Evolutionary conservation across 92 coral and sea anemone genomes (phyloP).

Genomic region (Zoanthus sociatus): DNA sequence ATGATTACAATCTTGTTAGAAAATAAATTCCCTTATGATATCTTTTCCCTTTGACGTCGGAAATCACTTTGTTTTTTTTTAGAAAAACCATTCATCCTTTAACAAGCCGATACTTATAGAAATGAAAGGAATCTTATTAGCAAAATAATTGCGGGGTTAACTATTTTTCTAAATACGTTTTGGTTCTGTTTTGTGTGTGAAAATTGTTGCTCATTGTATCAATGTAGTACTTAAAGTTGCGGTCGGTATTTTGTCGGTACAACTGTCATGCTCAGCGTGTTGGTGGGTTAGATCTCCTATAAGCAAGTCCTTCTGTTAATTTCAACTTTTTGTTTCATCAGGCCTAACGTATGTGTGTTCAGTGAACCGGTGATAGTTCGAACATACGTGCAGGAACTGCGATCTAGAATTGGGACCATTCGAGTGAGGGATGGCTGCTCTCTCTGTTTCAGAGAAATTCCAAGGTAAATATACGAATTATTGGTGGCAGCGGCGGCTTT

Average conservation of each 20-base stretch:
- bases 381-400: slow-evolving; percentile 13
- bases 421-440: slow-evolving; percentile 34
- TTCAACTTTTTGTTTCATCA: not conserved
- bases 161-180: not conserved
- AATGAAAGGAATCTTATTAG: not conserved
- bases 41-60: not conserved
- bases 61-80: not conserved
- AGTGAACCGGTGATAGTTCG: slow-evolving; percentile 5
- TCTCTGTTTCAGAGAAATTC: slow-evolving; percentile 17
- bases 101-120: not conserved
- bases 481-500: too few relatives aligned
- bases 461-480: not conserved
- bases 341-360: slow-evolving; percentile 35
- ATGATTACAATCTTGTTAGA: not conserved
- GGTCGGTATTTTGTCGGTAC: not conserved
- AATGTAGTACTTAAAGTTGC: not conserved
- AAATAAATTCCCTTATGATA: not conserved
- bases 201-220: not conserved
- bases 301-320: not conserved
- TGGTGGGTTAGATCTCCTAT: not conserved
- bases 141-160: not conserved
- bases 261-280: not conserved
- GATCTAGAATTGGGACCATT: slow-evolving; percentile 13
- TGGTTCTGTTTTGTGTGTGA: not conserved
- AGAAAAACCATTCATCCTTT: slow-evolving; percentile 1